These are phyloP conservation scores for Melanerpes formicivorus DNA, from an alignment of 2,113 vertebrate species.

Conservation along the genomic window DNA sequence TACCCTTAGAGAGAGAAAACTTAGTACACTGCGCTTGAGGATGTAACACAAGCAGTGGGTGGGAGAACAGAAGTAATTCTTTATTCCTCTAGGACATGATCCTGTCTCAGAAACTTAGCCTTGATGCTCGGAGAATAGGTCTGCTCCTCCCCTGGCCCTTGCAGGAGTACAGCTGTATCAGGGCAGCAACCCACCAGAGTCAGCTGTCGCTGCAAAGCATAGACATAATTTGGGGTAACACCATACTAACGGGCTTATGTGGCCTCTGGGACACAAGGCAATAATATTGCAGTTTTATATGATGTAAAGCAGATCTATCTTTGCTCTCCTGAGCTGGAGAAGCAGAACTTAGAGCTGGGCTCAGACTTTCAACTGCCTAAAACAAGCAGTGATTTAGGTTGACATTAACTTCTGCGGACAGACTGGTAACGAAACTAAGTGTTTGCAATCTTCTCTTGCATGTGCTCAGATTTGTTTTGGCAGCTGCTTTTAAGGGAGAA, in stretches of 20 bases:
- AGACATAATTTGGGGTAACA: not conserved
- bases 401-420: not conserved
- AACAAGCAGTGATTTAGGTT: not conserved
- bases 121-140: not conserved
- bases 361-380: not conserved
- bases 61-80: not conserved
- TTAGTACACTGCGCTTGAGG: not conserved
- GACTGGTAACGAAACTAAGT: not conserved
- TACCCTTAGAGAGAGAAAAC: not conserved
- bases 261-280: not conserved
- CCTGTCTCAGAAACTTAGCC: not conserved
- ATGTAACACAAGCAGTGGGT: not conserved
- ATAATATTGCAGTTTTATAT: not conserved
- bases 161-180: not conserved
- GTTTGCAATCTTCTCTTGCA: not conserved
- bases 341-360: not conserved
- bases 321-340: not conserved
- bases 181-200: not conserved
- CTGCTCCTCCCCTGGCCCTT: not conserved
- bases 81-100: not conserved
- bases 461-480: constrained; percentile 10
- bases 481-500: constrained; percentile 32
- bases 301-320: not conserved
- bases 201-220: not conserved
- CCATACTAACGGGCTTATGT: not conserved